These are phyloP conservation scores for Drymodes brunneopygia DNA, from an alignment of 2,113 vertebrate species.

Conservation along the genomic window DNA sequence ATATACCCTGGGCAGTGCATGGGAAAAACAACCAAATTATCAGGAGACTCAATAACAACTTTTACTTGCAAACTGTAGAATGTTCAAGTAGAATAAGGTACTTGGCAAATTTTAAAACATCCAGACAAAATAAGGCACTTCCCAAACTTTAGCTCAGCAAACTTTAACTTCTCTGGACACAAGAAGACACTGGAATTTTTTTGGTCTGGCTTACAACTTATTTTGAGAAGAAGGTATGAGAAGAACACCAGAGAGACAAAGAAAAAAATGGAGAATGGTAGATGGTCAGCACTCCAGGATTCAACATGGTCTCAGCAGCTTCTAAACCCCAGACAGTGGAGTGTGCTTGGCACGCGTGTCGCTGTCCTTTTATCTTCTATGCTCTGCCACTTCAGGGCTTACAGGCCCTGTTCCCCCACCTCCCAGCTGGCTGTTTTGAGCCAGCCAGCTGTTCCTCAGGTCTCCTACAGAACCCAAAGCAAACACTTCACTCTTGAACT, in stretches of 20 bases:
- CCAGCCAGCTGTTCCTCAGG: background rate
- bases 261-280: background rate
- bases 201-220: accelerated
- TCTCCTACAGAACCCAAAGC: background rate
- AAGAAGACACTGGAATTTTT: background rate
- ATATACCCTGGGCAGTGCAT: background rate
- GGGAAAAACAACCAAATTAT: background rate
- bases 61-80: background rate
- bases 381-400: too few relatives aligned
- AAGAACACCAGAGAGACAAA: background rate
- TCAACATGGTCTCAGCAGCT: background rate
- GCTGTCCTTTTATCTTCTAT: background rate
- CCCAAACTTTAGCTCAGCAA: background rate
- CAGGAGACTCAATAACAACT: background rate
- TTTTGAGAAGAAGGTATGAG: background rate
- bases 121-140: background rate
- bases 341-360: accelerated
- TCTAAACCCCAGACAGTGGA: background rate
- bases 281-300: background rate
- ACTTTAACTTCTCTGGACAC: background rate
- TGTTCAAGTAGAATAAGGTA: background rate
- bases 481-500: background rate
- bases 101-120: background rate
- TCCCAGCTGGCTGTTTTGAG: background rate
- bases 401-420: background rate